phyloP scores from a whole-genome alignment of 1,140 invertebrate genomes.

The Pseudobourletiella spinata region DNA sequence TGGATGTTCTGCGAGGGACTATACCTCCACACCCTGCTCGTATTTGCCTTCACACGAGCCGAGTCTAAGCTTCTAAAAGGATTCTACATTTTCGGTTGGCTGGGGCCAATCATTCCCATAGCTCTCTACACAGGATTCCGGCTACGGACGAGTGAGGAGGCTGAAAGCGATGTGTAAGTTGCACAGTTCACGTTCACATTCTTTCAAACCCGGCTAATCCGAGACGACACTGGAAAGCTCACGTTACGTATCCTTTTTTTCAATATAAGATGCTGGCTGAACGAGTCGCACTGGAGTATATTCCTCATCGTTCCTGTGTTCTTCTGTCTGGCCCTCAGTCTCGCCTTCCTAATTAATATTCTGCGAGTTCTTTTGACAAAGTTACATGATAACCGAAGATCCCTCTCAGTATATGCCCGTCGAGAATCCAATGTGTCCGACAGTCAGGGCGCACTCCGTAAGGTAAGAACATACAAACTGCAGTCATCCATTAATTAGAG shows the following conservation, averaged over 20 bases:
- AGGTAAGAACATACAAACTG: slow-evolving; percentile 17
- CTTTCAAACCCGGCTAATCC: too few species aligned
- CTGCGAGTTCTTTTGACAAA: slow-evolving; percentile 84
- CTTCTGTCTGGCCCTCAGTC: slow-evolving; percentile 69
- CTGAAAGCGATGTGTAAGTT: slow-evolving; percentile 52
- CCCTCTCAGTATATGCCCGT: slow-evolving; percentile 46
- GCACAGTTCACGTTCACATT: not conserved
- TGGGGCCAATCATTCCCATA: slow-evolving; percentile 60
- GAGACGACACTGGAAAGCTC: slow-evolving; percentile 1
- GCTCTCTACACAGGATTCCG: slow-evolving; percentile 56
- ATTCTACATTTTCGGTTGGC: slow-evolving; percentile 78
- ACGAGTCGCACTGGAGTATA: slow-evolving; percentile 58
- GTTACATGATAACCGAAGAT: slow-evolving; percentile 53
- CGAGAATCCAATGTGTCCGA: slow-evolving; percentile 43
- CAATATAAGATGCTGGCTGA: slow-evolving; percentile 74
- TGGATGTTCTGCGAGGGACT: slow-evolving; percentile 93
- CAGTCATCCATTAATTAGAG: too few species aligned
- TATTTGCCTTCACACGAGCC: slow-evolving; percentile 72
- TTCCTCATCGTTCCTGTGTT: slow-evolving; percentile 70
- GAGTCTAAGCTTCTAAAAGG: slow-evolving; percentile 72
- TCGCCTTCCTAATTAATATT: slow-evolving; percentile 87
- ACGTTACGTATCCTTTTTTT: slow-evolving; percentile 2
- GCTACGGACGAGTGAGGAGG: slow-evolving; percentile 42
- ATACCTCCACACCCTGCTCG: slow-evolving; percentile 85
- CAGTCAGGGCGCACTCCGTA: slow-evolving; percentile 24